Percentiles rank a stretch among this genome's conserved stretches.
Evolutionary conservation across 1,140 invertebrate species (phyloP).

Genomic region (Drosophila nannoptera): DNA sequence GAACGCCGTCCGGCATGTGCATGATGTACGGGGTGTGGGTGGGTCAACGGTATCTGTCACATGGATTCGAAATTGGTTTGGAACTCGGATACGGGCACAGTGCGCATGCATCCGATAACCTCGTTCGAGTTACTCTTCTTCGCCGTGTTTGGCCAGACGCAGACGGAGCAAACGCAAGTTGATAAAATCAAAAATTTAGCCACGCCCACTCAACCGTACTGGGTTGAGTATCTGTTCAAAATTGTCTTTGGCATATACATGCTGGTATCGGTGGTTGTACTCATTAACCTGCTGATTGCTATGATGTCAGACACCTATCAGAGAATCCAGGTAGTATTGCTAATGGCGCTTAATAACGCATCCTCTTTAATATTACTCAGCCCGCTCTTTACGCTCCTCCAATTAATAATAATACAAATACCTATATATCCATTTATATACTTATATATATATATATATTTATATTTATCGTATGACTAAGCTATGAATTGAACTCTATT

Average conservation of each 20-base stretch:
- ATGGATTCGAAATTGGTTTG: constrained; percentile 35
- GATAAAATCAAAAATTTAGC: constrained; percentile 79
- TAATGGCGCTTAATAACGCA: constrained; percentile 55
- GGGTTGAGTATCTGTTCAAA: constrained; percentile 90
- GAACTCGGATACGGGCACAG: constrained; percentile 80
- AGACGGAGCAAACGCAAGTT: constrained; percentile 88
- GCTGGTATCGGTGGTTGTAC: constrained; percentile 98
- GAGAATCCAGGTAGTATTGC: constrained; percentile 91
- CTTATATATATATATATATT: constrained; percentile 19
- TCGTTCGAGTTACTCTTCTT: constrained; percentile 99
- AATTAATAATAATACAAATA: constrained; percentile 3
- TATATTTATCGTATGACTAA: constrained; percentile 30
- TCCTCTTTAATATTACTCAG: constrained; percentile 11
- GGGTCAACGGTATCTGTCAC: neutral
- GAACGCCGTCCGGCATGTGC: constrained; percentile 48
- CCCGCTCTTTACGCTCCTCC: constrained; percentile 9
- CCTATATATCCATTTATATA: constrained; percentile 14
- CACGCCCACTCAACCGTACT: constrained; percentile 83
- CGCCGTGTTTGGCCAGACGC: constrained; percentile 98
- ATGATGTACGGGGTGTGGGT: neutral
- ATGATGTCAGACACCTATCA: constrained; percentile 99
- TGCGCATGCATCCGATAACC: constrained; percentile 91
- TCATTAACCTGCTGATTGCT: constrained; percentile 99
- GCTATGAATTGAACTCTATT: constrained; percentile 48
- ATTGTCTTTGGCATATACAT: constrained; percentile 95